Percentiles rank a stretch among this genome's conserved stretches.
Conservation (phyloP, 1,140 invertebrate species). For the Maniola jurtina region DNA sequence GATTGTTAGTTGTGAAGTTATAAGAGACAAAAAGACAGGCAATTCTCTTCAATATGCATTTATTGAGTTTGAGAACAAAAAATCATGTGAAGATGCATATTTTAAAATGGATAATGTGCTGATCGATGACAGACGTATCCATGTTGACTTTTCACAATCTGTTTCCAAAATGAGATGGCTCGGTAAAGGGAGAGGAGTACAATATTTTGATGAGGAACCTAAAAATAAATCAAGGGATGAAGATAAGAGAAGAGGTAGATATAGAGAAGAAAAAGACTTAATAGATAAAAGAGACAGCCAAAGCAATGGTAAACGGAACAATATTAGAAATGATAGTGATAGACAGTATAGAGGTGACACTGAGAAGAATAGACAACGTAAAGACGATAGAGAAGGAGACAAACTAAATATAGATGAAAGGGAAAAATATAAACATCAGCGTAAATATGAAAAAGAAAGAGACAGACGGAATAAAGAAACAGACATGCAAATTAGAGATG, state of each 20-base stretch:
- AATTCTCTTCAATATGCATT: constrained; percentile 99
- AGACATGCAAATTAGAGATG: no score
- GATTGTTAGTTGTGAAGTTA: constrained; percentile 98
- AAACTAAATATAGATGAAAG: constrained; percentile 19
- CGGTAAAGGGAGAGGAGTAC: constrained; percentile 88
- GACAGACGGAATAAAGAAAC: constrained; percentile 10
- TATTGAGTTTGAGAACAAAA: constrained; percentile 97
- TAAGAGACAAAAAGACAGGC: constrained; percentile 94
- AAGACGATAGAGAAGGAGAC: constrained; percentile 13
- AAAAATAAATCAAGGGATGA: constrained; percentile 22
- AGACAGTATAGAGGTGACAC: constrained; percentile 21
- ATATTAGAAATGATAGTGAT: constrained; percentile 30
- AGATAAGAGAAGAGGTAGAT: constrained; percentile 12
- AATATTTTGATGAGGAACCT: constrained; percentile 67
- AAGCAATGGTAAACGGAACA: constrained; percentile 17
- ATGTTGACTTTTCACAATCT: constrained; percentile 99
- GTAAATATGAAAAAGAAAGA: constrained; percentile 27
- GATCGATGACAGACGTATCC: constrained; percentile 98
- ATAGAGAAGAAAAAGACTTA: constrained; percentile 20
- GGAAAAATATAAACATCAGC: constrained; percentile 18
- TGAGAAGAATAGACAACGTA: constrained; percentile 28
- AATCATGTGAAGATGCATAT: constrained; percentile 98
- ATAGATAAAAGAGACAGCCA: constrained; percentile 17
- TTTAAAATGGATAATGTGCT: constrained; percentile 99
- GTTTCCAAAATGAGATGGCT: constrained; percentile 95